Base-by-base conservation (phyloP, 2,888 invertebrate species). In the Diarsia dahlii region DNA sequence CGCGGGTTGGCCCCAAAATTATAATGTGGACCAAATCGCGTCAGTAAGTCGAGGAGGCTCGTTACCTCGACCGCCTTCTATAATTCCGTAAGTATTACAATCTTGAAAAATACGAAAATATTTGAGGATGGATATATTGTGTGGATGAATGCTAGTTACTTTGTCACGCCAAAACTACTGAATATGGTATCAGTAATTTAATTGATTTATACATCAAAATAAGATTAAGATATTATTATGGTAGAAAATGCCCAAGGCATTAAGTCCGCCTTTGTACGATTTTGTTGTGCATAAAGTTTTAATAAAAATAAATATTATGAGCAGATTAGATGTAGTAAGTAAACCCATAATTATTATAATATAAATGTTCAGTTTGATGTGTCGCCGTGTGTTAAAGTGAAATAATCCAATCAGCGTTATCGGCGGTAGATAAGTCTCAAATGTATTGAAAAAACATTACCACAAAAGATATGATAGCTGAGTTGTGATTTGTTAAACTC, bases 1-100 rank as follows among this genome's bases (percentile, higher is more conserved):
- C 94, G 95, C 96, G 95, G 95, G 95, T 90, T 96, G 96, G 96
- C 96, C 96, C 89, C 96, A 95, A 89, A 95, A 93, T 92, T 96
- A 96, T 87, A 96, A 93, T 93, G 93, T 94, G 88, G 96, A 96
- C 93, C 96, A 96, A 93, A 96, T 96, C 93, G 96, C 96, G 93
- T 96, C 96, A 87, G 95, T 96, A 70, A 95, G 93, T 89, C 93
- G 96, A 84, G 96, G 96, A 85, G 96, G 96, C 87, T 96, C 96
- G 58, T 89, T 96, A 82, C 96, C 96, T 81, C 92, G 96, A 89
- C 96, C 96, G 76, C 96, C 96, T 71, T 95, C 96, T 78, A 95
- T 96, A 88, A 95, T 96, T 86, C 96, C 96, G 96, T 96, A 88
- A 96, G 96, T 95, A 45, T 45, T 23, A 45, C 15, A 45, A 15